Evolutionary conservation across 2,113 vertebrate genomes (phyloP), one percentile per base, ranked within the genome.

Genomic region (Thoracochromis brauschi): DNA sequence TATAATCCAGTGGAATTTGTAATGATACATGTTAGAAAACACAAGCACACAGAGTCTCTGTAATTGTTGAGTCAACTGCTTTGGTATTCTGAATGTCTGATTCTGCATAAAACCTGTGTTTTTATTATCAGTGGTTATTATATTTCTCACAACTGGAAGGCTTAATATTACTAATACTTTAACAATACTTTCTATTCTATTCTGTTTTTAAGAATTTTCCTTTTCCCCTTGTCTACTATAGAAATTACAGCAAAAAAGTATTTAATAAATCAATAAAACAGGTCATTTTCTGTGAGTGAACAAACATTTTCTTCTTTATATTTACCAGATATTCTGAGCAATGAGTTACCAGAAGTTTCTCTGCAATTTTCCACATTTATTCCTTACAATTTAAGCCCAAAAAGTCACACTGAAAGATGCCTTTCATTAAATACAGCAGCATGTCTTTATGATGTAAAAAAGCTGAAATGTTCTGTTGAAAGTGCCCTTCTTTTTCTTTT

Each of bases 181-280:
- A 73, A 45, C 14, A 26, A 17, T 45, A 38, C 33, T 38, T 65
- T 12, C 6, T 65, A 68, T 21, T 38, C 0, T 65, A 12, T 65
- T 65, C 33, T 38, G 3, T 38, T 68, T 38, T 38, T 21, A 8
- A 13, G 33, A 38, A 38, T 38, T 65, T 65, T 65, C 17, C 17
- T 65, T 65, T 65, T 0, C 2, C 2, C 10, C 3, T 0, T 1
- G 1, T 38, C 7, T 65, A 38, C 19, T 13, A 13, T 38, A 65
- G 6, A 38, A 65, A 65, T 65, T 38, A 38, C 11, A 40, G 1
- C 7, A 68, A 68, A 68, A 68, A 24, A 68, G 7, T 68, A 40
- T 24, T 40, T 9, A 40, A 68, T 24, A 68, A 68, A 68, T 68
- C 7, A 68, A 24, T 40, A 0, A 68, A 68, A 40, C 11, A 68